These are phyloP conservation scores for Callopanchax toddi DNA, from an alignment of 2,113 vertebrate genomes.

Conservation along the genomic window DNA sequence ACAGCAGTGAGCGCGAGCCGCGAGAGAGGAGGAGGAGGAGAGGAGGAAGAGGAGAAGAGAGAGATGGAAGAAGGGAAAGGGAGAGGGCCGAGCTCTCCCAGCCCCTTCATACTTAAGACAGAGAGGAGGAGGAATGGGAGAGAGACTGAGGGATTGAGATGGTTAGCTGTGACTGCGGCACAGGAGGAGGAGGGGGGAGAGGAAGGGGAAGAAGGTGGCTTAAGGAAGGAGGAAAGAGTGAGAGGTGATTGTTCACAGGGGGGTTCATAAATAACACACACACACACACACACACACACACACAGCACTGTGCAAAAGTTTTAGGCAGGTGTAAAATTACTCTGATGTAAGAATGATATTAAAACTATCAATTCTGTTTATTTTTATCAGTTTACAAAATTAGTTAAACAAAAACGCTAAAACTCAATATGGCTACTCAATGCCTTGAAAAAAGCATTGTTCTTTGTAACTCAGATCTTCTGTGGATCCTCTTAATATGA, in stretches of 20 bases:
- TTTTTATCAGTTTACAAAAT: no score
- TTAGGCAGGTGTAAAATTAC: no score
- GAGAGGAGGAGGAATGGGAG: slow-evolving; percentile 64
- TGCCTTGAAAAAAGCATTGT: no score
- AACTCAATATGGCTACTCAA: no score
- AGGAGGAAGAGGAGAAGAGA: slow-evolving; percentile 65
- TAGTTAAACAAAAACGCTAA: no score
- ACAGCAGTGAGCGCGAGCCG: slow-evolving; percentile 72
- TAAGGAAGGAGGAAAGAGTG: slow-evolving; percentile 62
- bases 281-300: slow-evolving; percentile 7
- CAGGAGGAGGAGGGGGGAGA: slow-evolving; percentile 61
- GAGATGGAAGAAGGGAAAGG: slow-evolving; percentile 69
- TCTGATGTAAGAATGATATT: no score
- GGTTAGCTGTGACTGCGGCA: slow-evolving; percentile 77
- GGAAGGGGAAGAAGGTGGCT: slow-evolving; percentile 66
- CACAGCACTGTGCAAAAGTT: not conserved
- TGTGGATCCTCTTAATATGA: no score
- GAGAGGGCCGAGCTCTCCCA: slow-evolving; percentile 80
- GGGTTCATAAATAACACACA: slow-evolving; percentile 32
- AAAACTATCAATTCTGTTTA: no score
- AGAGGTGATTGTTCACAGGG: slow-evolving; percentile 50
- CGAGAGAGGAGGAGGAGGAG: slow-evolving; percentile 74
- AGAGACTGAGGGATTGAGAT: slow-evolving; percentile 72
- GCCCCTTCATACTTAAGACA: slow-evolving; percentile 86
- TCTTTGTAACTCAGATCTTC: no score